These are phyloP conservation scores for Zhuqinia jingwanae DNA, from an alignment of 2,888 invertebrate species.

Conservation along the genomic window DNA sequence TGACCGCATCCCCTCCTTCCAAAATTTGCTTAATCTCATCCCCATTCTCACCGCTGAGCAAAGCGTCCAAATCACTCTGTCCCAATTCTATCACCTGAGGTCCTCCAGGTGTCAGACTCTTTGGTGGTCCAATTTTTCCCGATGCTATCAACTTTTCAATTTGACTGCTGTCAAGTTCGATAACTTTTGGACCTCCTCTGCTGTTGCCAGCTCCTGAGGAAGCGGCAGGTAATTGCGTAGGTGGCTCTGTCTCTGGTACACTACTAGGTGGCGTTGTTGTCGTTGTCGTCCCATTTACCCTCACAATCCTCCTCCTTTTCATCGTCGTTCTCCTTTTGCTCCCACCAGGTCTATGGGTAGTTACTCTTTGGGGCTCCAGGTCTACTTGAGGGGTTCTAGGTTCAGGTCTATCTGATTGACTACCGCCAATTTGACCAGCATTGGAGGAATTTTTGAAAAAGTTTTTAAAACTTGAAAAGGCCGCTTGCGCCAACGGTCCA, in stretches of 20 bases:
- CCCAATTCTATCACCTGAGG: slow-evolving; percentile 68
- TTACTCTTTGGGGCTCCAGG: background rate
- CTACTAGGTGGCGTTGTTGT: slow-evolving; percentile 7
- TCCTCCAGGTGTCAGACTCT: slow-evolving; percentile 41
- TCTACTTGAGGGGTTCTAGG: no score
- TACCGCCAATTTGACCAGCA: no score
- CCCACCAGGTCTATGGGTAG: slow-evolving; percentile 11
- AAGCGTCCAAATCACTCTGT: slow-evolving; percentile 64
- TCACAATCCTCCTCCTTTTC: slow-evolving; percentile 54
- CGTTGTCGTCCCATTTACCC: slow-evolving; percentile 41
- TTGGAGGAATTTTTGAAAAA: slow-evolving; percentile 55
- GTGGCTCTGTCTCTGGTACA: no score
- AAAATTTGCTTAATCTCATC: slow-evolving; percentile 61
- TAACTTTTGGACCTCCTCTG: slow-evolving; percentile 72
- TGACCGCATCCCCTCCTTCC: slow-evolving; percentile 44
- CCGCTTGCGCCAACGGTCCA: slow-evolving; percentile 41
- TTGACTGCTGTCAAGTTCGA: slow-evolving; percentile 66
- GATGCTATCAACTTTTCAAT: slow-evolving; percentile 65
- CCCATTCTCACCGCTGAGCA: slow-evolving; percentile 51
- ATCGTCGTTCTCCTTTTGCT: slow-evolving; percentile 45
- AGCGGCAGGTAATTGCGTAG: background rate
- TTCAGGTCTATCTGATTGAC: no score
- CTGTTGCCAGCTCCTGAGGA: no score
- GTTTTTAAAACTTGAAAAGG: slow-evolving; percentile 62
- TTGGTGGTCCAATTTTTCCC: slow-evolving; percentile 61